Evolutionary conservation across 2,888 invertebrate genomes (phyloP).

Genomic region (Ametastegia equiseti): DNA sequence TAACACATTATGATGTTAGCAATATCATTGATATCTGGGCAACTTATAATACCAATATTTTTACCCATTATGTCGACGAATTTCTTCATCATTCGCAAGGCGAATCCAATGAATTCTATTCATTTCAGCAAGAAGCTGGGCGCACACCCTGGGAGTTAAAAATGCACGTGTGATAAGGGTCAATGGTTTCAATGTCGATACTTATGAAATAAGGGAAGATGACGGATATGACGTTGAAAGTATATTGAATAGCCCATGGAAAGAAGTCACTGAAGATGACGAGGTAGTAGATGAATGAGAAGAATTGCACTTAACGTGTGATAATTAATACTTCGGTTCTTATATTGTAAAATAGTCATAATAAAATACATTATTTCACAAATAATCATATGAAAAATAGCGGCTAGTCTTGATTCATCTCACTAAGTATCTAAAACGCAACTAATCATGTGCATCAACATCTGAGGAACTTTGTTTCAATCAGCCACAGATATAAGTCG

Average conservation of each 20-base stretch:
- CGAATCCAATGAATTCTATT: not conserved
- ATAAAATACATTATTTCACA: constrained; percentile 50
- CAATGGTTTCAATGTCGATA: constrained; percentile 75
- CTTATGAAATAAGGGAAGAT: constrained; percentile 50
- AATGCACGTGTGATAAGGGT: constrained; percentile 79
- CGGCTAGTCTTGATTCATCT: constrained; percentile 34
- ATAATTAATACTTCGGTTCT: constrained; percentile 49
- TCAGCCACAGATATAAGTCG: constrained; percentile 36
- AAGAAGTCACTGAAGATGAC: constrained; percentile 29
- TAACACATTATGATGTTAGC: no score
- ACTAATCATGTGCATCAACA: constrained; percentile 27
- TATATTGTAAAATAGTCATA: constrained; percentile 49
- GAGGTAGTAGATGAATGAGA: constrained; percentile 7
- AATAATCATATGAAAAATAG: constrained; percentile 36
- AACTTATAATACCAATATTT: not conserved
- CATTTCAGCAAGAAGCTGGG: constrained; percentile 79
- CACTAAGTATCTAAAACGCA: constrained; percentile 45
- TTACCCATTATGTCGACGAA: no score
- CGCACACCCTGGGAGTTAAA: constrained; percentile 78
- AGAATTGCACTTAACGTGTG: constrained; percentile 51
- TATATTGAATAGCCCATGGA: not conserved
- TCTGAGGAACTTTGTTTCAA: constrained; percentile 46
- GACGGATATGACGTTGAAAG: constrained; percentile 50
- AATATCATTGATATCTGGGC: no score
- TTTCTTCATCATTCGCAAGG: not conserved